Base-by-base conservation (phyloP, 2,797 vertebrate genomes). In the Oreochromis mossambicus region DNA sequence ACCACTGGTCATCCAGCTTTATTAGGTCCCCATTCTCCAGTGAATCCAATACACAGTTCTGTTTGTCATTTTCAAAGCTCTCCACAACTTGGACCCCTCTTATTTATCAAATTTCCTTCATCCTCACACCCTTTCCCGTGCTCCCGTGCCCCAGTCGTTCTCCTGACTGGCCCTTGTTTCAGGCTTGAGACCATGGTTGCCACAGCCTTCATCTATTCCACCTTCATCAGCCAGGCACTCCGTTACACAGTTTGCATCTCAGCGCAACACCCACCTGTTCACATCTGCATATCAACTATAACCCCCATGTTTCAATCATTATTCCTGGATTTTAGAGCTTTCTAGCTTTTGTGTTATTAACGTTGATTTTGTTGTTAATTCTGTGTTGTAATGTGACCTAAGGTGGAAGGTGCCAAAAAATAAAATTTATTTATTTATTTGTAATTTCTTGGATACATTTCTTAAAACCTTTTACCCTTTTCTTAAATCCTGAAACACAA, bases 221-320 rank as follows among this genome's bases (percentile, higher is more conserved):
- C 32, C 3, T 38, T 36, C 58, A 36, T 63, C 34, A 0, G 0
- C 0, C 56, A 61, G 9, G 0, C 56, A 46, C 38, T 70, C 38
- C 17, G 8, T 46, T 70, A 1, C 2, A 70, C 66, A 3, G 63
- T 6, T 13, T 43, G 21, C 21, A 70, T 70, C 14, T 43, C 38
- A 66, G 61, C 7, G 2, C 19, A 66, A 38, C n/a, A 70, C 38
- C 63, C 36, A 70, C 0, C 21, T 70, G 38, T 70, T 70, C 38
- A 9, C 66, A 70, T 38, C 32, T 12, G 34, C 34, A 38, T 38
- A 63, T 38, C 34, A 38, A 66, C 34, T 66, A 38, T 21, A 66
- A 66, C 14, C 41, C 21, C 46, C 66, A 7, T 46, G 21, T 46
- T 70, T 70, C 24, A 46, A 0, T 7, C 41, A 70, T 70, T 70